Conservation (phyloP, 2,888 invertebrate species). For the Cinara cedri region DNA sequence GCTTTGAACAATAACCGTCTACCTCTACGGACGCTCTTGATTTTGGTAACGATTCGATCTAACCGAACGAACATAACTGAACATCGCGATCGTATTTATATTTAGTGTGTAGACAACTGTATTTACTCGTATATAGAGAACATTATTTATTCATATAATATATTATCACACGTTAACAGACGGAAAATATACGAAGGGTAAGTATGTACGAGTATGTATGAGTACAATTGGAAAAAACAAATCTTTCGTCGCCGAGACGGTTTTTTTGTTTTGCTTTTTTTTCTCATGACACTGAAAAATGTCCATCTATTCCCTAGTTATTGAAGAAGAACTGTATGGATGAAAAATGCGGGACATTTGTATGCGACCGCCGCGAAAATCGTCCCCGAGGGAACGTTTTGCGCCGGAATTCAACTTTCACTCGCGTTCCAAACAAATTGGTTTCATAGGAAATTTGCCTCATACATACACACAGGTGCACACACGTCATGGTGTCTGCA, state of each 20-base stretch:
- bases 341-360: slow-evolving; percentile 43
- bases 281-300: slow-evolving; percentile 34
- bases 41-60: no score
- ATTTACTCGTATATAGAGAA: no score
- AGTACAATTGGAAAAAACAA: slow-evolving; percentile 12
- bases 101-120: no score
- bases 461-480: not conserved
- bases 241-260: not conserved
- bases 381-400: slow-evolving; percentile 39
- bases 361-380: slow-evolving; percentile 35
- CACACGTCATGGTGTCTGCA: not conserved
- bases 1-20: no score
- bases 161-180: no score
- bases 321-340: slow-evolving; percentile 21
- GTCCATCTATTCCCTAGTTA: slow-evolving; percentile 46
- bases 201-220: not conserved
- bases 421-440: slow-evolving; percentile 23
- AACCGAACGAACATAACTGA: no score
- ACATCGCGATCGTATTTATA: no score
- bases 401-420: slow-evolving; percentile 32
- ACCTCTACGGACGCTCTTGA: no score
- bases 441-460: slow-evolving; percentile 24
- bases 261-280: not conserved
- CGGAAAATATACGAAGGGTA: no score
- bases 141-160: no score